Evolutionary conservation across 23 tunicate genomes (phyloP).

Genomic region (Trididemnum nubilum): DNA sequence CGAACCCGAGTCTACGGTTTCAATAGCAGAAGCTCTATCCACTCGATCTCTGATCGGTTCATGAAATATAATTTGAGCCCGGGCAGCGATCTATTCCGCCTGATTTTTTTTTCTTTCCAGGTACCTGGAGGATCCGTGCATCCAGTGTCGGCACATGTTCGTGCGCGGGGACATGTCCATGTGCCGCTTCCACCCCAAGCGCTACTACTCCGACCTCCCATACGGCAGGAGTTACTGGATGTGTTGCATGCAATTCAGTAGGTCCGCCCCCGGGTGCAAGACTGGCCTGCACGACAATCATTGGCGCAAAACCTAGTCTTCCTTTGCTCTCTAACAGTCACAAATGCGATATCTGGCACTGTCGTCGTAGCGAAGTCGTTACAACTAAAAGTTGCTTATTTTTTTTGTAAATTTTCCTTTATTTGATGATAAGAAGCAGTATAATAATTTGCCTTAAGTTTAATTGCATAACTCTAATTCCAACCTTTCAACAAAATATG

Average conservation of each 20-base stretch:
- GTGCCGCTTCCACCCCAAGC: constrained; percentile 93
- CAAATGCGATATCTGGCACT: background rate
- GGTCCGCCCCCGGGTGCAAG: constrained; percentile 65
- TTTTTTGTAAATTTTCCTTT: too few species aligned
- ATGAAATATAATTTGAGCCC: too few species aligned
- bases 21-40: too few species aligned
- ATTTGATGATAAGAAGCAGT: too few species aligned
- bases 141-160: constrained; percentile 68
- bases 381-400: too few species aligned
- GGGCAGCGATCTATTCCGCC: too few species aligned
- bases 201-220: constrained; percentile 85
- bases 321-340: background rate
- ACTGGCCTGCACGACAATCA: constrained; percentile 84
- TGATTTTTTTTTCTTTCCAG: too few species aligned
- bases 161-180: constrained; percentile 78
- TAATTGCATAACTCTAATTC: too few species aligned
- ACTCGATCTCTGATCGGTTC: too few species aligned
- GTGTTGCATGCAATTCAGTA: constrained; percentile 75
- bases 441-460: too few species aligned
- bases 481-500: too few species aligned
- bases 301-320: constrained; percentile 44
- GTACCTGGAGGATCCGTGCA: constrained; percentile 89
- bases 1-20: too few species aligned
- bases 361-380: background rate
- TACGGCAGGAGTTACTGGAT: constrained; percentile 97